A percentile compares a stretch with the other conserved stretches of the same genome.
phyloP scores from a whole-genome alignment of 2,888 invertebrate genomes.

The Epinotia ramella region DNA sequence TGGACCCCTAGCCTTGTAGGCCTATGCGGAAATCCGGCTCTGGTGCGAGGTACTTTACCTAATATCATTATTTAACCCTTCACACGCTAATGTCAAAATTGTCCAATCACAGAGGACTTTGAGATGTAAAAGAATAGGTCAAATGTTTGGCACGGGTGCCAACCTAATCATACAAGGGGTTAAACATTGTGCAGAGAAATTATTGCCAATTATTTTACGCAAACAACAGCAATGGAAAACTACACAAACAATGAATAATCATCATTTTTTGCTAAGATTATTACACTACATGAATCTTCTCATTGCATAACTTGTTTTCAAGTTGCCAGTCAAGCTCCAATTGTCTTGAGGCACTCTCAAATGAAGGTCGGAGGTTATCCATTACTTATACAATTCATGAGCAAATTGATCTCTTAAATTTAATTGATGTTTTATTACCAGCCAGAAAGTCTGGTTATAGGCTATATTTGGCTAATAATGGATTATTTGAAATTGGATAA shows the following conservation, averaged over 20 bases:
- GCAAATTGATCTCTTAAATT: constrained; percentile 35
- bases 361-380: constrained; percentile 33
- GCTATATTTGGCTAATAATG: no score
- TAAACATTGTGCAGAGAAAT: background rate
- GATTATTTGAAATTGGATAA: no score
- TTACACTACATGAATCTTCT: constrained; percentile 27
- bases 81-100: no score
- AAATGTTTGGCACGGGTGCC: no score
- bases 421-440: constrained; percentile 13
- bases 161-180: no score
- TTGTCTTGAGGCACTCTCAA: constrained; percentile 15
- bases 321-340: constrained; percentile 19
- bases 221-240: constrained; percentile 7
- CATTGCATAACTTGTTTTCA: constrained; percentile 44
- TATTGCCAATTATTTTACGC: background rate
- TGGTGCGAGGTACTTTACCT: no score
- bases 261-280: constrained; percentile 10
- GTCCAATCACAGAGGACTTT: no score
- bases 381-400: constrained; percentile 16
- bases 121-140: no score
- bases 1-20: no score
- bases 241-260: constrained; percentile 5
- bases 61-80: no score
- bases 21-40: no score
- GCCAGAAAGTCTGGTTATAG: no score